Conservation (phyloP, 92 coral and sea anemone species). For the Epizoanthus fatuus region DNA sequence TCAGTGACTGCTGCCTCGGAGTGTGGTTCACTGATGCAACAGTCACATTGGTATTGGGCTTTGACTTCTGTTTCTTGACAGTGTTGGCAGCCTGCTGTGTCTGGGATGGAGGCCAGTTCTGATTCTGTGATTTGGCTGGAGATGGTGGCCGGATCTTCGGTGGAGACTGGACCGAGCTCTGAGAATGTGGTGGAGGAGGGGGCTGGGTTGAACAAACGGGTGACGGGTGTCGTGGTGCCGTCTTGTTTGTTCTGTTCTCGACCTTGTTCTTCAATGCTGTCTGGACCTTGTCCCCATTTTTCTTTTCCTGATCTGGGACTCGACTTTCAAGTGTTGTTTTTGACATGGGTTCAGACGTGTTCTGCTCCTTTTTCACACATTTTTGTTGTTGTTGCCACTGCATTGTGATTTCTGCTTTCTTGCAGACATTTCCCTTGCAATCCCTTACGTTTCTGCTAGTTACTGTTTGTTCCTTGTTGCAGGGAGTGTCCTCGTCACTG, state of each 20-base stretch:
- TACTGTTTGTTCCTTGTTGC: neutral
- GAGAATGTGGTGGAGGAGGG: neutral
- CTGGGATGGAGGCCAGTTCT: constrained; percentile 13
- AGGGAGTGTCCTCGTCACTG: constrained; percentile 21
- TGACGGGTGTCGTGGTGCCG: neutral
- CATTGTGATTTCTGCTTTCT: neutral
- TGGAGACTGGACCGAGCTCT: neutral
- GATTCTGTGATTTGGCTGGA: constrained; percentile 24
- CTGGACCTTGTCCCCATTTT: neutral
- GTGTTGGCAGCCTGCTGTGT: constrained; percentile 11
- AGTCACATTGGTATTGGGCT: neutral
- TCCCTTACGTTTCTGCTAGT: neutral
- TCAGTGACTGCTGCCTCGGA: constrained; percentile 3
- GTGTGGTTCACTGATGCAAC: neutral
- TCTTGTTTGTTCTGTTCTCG: constrained; percentile 6
- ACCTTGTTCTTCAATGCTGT: constrained; percentile 1
- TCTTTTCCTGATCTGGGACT: constrained; percentile 22
- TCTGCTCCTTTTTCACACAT: neutral
- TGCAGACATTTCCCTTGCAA: neutral
- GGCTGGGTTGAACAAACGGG: neutral
- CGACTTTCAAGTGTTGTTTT: neutral
- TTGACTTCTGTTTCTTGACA: constrained; percentile 16
- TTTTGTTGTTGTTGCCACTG: neutral
- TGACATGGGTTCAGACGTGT: neutral
- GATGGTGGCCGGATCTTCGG: neutral